Evolutionary conservation across 1,140 invertebrate genomes (phyloP), one percentile per base, ranked within the genome.

Genomic region (Drosophila biarmipes): DNA sequence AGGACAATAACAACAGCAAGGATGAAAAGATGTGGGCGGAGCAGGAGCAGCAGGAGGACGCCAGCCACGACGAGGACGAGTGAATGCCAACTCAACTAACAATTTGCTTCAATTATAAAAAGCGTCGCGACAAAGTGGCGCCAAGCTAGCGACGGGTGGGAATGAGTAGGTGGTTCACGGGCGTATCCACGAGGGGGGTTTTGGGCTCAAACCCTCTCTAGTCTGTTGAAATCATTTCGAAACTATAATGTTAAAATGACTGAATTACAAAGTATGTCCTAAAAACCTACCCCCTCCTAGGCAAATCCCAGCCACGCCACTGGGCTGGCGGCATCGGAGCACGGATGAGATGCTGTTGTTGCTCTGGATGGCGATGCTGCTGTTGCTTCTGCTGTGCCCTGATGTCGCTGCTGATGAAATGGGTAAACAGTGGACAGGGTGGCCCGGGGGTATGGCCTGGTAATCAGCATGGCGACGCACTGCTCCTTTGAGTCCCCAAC

Each of bases 51-150:
- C 3, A 38, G n/a, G 27, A 35, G 48, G 37, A 21, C 7, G 31
- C 42, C 29, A 40, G 8, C 29, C 1, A 31, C 29, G 42, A 34
- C 24, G 40, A 56, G 54, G 63, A 78, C 74, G 76, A 84, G 74
- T 72, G 79, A 72, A 84, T 89, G 82, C 75, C 84, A 89, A 78
- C 64, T 80, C 84, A 64, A 77, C 84, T 84, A 87, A 87, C 84
- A 87, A 87, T 87, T 87, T 87, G 84, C 84, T 87, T 87, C 84
- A 87, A 87, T 87, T 87, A 87, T 87, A 87, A 89, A 87, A 87
- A 87, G 84, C 84, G 84, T 89, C 84, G 84, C 84, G 84, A 87
- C 84, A 87, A 89, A 89, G 79, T 87, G 84, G 84, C 84, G 84
- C 84, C 84, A 84, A 49, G 40, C 71, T 59, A 78, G 61, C 78